Evolutionary conservation across 2,113 vertebrate genomes (phyloP), one percentile per base, ranked within the genome.

Genomic region (Centropus bengalensis): DNA sequence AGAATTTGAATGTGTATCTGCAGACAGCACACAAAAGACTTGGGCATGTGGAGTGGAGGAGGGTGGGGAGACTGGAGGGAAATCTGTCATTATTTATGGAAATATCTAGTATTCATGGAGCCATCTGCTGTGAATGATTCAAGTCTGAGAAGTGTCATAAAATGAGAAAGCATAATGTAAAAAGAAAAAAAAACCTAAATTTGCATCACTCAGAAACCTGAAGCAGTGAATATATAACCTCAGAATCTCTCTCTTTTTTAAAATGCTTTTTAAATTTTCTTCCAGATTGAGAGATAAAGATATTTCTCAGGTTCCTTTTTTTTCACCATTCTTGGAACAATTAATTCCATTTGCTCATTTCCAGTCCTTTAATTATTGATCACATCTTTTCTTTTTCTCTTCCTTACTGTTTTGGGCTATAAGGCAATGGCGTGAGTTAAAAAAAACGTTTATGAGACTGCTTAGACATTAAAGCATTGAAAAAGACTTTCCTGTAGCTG

Each of bases 21-120:
- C 82, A 90, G 56, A 94, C 87, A 94, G 64, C 14, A 84, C 91
- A 97, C 89, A 97, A 97, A 92, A 93, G 89, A 89, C 47, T 89
- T 81, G 82, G 86, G 92, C 92, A 93, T 93, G 92, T 94, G 91
- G 93, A 97, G 88, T 88, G 82, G 93, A 96, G 91, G 52, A 95
- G 88, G 95, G 94, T 93, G 91, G 91, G 69, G 89, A 92, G 88
- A 96, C 70, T 88, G 86, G 62, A 96, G 82, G 82, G 87, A 95
- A 96, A 88, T 96, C 77, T 95, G 82, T 95, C 92, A 97, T 95
- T 96, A 94, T 92, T 96, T 96, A 96, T 91, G 94, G 91, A 97
- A 96, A 97, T 96, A 92, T 79, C 84, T 87, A 82, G 79, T 95
- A 92, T 96, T 96, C 88, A 95, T 87, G 52, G 68, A 93, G 74